These are phyloP conservation scores for Eira barbara DNA, from an alignment of 2,113 vertebrate genomes.

Conservation along the genomic window DNA sequence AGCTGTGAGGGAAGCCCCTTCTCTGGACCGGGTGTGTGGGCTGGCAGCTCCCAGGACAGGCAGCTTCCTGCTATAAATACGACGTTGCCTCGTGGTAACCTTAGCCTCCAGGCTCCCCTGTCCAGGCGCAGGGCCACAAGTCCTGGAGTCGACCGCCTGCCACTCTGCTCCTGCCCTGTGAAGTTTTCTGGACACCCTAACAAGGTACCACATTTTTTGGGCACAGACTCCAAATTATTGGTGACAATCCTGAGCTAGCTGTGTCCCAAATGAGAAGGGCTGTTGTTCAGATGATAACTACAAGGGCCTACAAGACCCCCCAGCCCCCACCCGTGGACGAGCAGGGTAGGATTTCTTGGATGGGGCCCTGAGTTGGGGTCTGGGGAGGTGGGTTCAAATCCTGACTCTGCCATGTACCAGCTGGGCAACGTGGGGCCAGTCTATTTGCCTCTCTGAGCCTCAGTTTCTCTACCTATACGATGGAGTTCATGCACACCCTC, in stretches of 20 bases:
- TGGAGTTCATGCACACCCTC: too few species aligned
- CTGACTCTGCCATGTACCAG: not conserved
- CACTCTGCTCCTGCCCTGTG: fast-evolving
- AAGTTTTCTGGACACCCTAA: not conserved
- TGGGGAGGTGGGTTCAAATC: not conserved
- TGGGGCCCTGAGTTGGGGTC: too few species aligned
- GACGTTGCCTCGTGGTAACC: slow-evolving; percentile 53
- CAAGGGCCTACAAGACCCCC: not conserved
- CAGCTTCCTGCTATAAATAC: slow-evolving; percentile 67
- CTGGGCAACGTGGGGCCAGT: not conserved
- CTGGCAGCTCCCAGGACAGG: not conserved
- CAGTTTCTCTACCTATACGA: not conserved
- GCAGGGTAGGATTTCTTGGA: not conserved
- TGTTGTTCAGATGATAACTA: not conserved
- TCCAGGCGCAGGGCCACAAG: not conserved
- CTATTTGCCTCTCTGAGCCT: not conserved
- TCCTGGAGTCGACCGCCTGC: not conserved
- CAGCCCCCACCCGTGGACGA: fast-evolving
- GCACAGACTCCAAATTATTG: not conserved
- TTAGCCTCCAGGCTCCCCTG: not conserved
- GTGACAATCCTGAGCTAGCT: not conserved
- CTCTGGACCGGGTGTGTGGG: fast-evolving
- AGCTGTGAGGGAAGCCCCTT: not conserved
- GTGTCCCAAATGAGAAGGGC: not conserved
- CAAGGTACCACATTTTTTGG: not conserved